These are phyloP conservation scores for Crocodylus rhombifer DNA, from an alignment of 2,797 vertebrate species.

Conservation along the genomic window DNA sequence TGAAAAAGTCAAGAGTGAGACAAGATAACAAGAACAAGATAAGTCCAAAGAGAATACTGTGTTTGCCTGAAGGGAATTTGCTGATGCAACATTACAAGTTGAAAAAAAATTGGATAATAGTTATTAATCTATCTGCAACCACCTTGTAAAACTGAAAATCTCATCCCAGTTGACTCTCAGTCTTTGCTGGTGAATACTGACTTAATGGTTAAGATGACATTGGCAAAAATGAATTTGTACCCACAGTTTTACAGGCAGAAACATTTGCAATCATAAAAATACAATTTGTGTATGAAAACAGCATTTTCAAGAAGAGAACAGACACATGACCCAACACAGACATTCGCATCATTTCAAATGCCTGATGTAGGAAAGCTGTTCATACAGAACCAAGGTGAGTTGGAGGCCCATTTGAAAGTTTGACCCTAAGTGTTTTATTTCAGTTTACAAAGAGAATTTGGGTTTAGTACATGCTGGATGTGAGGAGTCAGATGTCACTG, in stretches of 20 bases:
- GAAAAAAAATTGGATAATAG: neutral
- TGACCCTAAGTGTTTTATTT: constrained; percentile 19
- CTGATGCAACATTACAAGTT: neutral
- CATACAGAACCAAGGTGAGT: neutral
- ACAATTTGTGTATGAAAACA: neutral
- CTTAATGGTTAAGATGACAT: neutral
- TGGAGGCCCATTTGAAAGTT: neutral
- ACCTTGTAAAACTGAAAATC: neutral
- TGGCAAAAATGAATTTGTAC: neutral
- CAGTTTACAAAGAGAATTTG: constrained; percentile 52
- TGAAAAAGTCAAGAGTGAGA: neutral
- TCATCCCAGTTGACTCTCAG: neutral
- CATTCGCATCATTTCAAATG: neutral
- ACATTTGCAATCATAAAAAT: neutral
- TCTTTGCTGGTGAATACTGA: neutral
- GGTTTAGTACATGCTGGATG: constrained; percentile 27
- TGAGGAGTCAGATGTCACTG: constrained; percentile 24
- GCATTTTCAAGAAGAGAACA: neutral
- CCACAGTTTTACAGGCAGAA: neutral
- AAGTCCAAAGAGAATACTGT: neutral
- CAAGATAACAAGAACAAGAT: neutral
- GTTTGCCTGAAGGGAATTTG: neutral
- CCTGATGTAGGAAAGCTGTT: neutral
- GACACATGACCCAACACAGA: neutral
- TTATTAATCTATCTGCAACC: neutral